Percentiles rank a stretch among this genome's conserved stretches.
Evolutionary conservation across 2,888 invertebrate species (phyloP).

Genomic region (Tholera decimalis): DNA sequence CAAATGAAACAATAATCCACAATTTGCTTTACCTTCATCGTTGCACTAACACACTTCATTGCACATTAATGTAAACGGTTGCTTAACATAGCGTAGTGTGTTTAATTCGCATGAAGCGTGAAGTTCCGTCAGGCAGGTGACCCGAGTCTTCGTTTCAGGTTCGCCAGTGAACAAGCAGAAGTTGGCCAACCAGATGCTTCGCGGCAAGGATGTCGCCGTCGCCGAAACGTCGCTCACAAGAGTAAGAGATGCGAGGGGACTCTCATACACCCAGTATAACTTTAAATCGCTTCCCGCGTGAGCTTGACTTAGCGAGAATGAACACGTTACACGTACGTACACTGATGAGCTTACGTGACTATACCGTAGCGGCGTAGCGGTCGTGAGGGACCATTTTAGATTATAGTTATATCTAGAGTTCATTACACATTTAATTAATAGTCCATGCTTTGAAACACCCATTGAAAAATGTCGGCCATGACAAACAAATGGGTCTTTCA

Average conservation of each 20-base stretch:
- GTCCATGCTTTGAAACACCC: slow-evolving; percentile 22
- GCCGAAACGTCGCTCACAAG: slow-evolving; percentile 95
- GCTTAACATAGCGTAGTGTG: slow-evolving; percentile 23
- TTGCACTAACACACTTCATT: slow-evolving; percentile 28
- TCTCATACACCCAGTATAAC: slow-evolving; percentile 80
- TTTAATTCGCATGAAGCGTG: slow-evolving; percentile 43
- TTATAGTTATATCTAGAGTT: slow-evolving; percentile 31
- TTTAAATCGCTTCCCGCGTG: slow-evolving; percentile 82
- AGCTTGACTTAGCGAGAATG: slow-evolving; percentile 69
- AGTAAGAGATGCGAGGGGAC: slow-evolving; percentile 92
- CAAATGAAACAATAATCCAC: slow-evolving; percentile 8
- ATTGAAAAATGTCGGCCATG: not conserved
- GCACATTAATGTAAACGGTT: slow-evolving; percentile 9
- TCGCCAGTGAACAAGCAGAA: slow-evolving; percentile 96
- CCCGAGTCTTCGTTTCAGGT: slow-evolving; percentile 90
- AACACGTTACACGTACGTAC: slow-evolving; percentile 62
- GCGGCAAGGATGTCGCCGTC: slow-evolving; percentile 93
- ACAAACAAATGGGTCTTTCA: slow-evolving; percentile 32
- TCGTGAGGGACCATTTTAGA: slow-evolving; percentile 36
- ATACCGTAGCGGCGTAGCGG: slow-evolving; percentile 51
- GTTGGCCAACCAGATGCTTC: slow-evolving; percentile 94
- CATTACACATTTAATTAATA: slow-evolving; percentile 36
- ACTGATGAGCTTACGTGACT: not conserved
- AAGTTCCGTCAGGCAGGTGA: slow-evolving; percentile 79
- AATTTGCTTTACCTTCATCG: slow-evolving; percentile 21